Evolutionary conservation across 2,888 invertebrate species (phyloP).

Genomic region (Ophion ventricosus): DNA sequence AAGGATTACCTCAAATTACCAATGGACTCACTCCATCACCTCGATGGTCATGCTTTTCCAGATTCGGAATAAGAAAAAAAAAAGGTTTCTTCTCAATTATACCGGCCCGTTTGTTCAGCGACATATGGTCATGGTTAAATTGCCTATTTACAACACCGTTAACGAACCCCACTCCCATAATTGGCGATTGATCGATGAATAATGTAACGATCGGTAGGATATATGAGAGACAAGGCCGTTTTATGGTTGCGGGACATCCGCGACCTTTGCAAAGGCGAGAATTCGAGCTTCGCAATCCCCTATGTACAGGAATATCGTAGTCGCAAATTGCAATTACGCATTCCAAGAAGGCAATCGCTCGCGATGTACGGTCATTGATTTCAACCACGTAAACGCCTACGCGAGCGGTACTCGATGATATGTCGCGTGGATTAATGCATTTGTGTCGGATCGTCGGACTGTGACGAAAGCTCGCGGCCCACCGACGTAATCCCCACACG

Average conservation of each 20-base stretch:
- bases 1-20: too few relatives aligned
- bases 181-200: too few relatives aligned
- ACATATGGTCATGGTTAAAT: too few relatives aligned
- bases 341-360: slow-evolving; percentile 66
- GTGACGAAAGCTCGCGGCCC: slow-evolving; percentile 43
- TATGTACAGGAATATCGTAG: slow-evolving; percentile 55
- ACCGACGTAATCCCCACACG: slow-evolving; percentile 63
- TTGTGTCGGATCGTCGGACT: slow-evolving; percentile 68
- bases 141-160: too few relatives aligned
- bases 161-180: too few relatives aligned
- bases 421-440: slow-evolving; percentile 67
- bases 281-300: background rate
- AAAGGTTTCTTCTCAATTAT: too few relatives aligned
- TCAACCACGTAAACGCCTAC: slow-evolving; percentile 58
- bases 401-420: slow-evolving; percentile 39
- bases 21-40: too few relatives aligned
- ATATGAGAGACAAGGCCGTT: too few relatives aligned
- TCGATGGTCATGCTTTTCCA: too few relatives aligned
- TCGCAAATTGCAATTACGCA: slow-evolving; percentile 70
- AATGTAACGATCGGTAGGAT: too few relatives aligned
- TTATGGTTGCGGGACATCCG: background rate
- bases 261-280: slow-evolving; percentile 8
- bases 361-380: slow-evolving; percentile 72
- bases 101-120: too few relatives aligned
- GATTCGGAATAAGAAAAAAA: too few relatives aligned